These are phyloP conservation scores for Microplitis demolitor DNA, from an alignment of 1,140 invertebrate genomes.

Conservation along the genomic window DNA sequence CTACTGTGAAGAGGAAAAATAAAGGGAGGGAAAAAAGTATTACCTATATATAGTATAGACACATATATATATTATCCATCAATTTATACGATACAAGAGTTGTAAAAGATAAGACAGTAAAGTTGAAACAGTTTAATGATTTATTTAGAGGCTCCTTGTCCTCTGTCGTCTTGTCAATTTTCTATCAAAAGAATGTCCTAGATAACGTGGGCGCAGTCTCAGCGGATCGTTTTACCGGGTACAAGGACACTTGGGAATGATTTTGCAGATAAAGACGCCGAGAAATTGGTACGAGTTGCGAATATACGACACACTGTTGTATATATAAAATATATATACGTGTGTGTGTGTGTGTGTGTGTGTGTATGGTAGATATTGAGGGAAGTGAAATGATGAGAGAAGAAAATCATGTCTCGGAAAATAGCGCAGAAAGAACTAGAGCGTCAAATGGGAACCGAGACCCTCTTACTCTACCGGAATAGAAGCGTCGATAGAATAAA, in stretches of 20 bases:
- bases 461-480: not conserved
- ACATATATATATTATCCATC: too few species aligned
- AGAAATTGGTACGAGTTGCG: constrained; percentile 22
- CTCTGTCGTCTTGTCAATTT: not conserved
- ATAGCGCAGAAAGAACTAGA: constrained; percentile 18
- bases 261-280: constrained; percentile 22
- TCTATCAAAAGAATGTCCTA: constrained; percentile 11
- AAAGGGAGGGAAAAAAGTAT: too few species aligned
- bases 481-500: constrained; percentile 34
- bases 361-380: not conserved
- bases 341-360: not conserved
- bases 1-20: not conserved
- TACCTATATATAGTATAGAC: not conserved
- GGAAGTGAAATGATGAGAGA: not conserved
- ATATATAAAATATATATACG: not conserved
- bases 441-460: not conserved
- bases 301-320: not conserved
- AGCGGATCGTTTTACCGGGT: constrained; percentile 4
- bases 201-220: constrained; percentile 12
- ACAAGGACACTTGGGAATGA: not conserved
- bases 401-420: constrained; percentile 15
- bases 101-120: constrained; percentile 15
- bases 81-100: too few species aligned
- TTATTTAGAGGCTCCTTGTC: constrained; percentile 3
- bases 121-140: constrained; percentile 22